Base-by-base conservation (phyloP, 2,797 vertebrate genomes). In the Acanthurus leucopareius region DNA sequence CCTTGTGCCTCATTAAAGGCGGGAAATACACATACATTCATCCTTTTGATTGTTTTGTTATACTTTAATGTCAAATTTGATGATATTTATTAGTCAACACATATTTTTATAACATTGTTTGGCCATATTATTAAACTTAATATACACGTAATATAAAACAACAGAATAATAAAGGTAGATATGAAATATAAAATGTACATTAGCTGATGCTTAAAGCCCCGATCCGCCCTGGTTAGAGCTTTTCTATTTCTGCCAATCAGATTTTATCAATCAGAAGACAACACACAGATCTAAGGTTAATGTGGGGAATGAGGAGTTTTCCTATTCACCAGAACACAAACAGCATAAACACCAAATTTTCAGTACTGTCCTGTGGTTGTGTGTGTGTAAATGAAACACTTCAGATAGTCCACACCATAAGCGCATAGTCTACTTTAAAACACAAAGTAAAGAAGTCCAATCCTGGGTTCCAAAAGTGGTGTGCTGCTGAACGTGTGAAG, bases 81-180 rank as follows among this genome's bases (percentile, higher is more conserved):
- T 56, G 60, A 47, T 49, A 75, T 59, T 73, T 11, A 58, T 35
- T 67, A 63, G 47, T 68, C 35, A 47, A 64, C 44, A 75, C 52
- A 83, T 71, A 66, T 67, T 77, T 73, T 51, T 73, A 77, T 47
- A 51, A n/a, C 17, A 19, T 35, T 54, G 22, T 57, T 54, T 83
- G 38, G 68, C 13, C 54, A 59, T 45, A 70, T 78, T 68, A 72
- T 28, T 13, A 0, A 62, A 40, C 73, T 66, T 32, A 69, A 77
- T 71, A 75, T 72, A 73, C 69, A 62, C 69, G 54, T 48, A 25
- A 65, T 77, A 86, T 64, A 79, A 86, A 90, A 88, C 32, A 56
- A 73, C 0, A 72, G 35, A 65, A 75, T 35, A 82, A 16, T 62
- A 71, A 82, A 75, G 66, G 66, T 68, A 69, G 60, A 73, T 62